phyloP scores from a whole-genome alignment of 2,113 vertebrate species.

The Chionodraco myersi region DNA sequence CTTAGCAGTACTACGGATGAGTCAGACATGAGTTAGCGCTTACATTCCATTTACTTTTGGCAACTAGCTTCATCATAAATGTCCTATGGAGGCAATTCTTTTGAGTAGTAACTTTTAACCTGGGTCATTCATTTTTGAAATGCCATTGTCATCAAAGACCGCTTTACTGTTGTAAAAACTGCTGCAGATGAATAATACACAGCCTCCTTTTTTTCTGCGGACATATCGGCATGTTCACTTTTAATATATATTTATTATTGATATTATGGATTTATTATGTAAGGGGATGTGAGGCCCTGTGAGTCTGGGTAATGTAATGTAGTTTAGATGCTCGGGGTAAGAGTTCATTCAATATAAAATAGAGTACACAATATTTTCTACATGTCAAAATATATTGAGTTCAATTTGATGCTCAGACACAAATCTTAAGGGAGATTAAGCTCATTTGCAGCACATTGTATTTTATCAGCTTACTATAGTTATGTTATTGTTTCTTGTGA shows the following conservation, averaged over 20 bases:
- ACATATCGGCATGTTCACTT: conserved; percentile 63
- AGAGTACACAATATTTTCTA: conserved; percentile 56
- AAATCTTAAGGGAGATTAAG: conserved; percentile 42
- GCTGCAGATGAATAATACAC: conserved; percentile 74
- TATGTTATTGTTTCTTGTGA: neutral
- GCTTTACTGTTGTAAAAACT: conserved; percentile 61
- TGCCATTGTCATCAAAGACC: conserved; percentile 69
- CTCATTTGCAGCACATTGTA: conserved; percentile 17
- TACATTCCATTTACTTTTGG: conserved; percentile 72
- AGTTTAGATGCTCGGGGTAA: conserved; percentile 34
- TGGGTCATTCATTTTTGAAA: conserved; percentile 75
- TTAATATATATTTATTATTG: conserved; percentile 72
- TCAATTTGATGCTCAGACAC: conserved; percentile 43
- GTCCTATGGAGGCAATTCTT: conserved; percentile 67
- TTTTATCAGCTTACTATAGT: conserved; percentile 22
- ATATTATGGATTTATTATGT: conserved; percentile 63
- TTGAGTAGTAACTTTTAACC: conserved; percentile 72
- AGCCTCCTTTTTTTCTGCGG: conserved; percentile 47
- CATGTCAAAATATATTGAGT: conserved; percentile 56
- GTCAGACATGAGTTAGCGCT: conserved; percentile 68
- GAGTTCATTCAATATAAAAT: conserved; percentile 44
- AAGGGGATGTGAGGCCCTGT: conserved; percentile 35
- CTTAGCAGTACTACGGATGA: conserved; percentile 56
- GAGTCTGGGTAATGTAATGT: conserved; percentile 42
- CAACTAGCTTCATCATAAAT: conserved; percentile 72